A percentile compares a stretch with the other conserved stretches of the same genome.
Conservation (phyloP, 2,888 invertebrate genomes). For the Drosophila falleni region DNA sequence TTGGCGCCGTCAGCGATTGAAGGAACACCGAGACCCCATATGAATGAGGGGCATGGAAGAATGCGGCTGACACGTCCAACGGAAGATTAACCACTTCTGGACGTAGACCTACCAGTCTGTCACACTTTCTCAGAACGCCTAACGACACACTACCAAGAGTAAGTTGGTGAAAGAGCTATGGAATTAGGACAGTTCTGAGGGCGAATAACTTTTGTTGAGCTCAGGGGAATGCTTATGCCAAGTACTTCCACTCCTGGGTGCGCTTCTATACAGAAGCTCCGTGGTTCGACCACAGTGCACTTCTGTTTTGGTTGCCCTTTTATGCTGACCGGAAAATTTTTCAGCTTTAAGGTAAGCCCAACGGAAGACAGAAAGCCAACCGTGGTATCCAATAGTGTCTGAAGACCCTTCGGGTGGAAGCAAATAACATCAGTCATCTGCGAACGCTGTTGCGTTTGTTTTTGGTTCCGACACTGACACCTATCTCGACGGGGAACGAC, state of each 20-base stretch:
- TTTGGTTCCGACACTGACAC: conserved; percentile 19
- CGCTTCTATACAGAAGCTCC: conserved; percentile 2
- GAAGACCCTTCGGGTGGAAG: conserved; percentile 25
- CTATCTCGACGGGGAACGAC: conserved; percentile 17
- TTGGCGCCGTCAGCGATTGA: not conserved
- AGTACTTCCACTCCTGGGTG: not conserved
- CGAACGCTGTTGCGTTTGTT: conserved; percentile 22
- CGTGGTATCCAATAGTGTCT: conserved; percentile 20
- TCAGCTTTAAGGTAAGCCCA: conserved; percentile 11
- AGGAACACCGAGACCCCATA: not conserved
- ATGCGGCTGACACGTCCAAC: not conserved
- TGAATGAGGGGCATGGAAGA: not conserved
- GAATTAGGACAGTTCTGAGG: conserved; percentile 20
- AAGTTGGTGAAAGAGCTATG: conserved; percentile 8
- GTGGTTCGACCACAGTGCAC: conserved; percentile 8
- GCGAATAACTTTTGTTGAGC: conserved; percentile 23
- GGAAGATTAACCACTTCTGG: conserved; percentile 1
- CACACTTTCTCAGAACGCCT: conserved; percentile 19
- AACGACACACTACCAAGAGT: conserved; percentile 11
- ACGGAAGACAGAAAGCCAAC: conserved; percentile 12
- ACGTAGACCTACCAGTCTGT: conserved; percentile 8
- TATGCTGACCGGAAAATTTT: conserved; percentile 5
- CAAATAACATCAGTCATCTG: conserved; percentile 29
- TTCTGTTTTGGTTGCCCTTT: conserved; percentile 3
- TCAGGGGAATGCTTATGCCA: conserved; percentile 13